Conservation (phyloP, 53 echinoderm and acorn worm genomes). For the Echinometra lucunter region DNA sequence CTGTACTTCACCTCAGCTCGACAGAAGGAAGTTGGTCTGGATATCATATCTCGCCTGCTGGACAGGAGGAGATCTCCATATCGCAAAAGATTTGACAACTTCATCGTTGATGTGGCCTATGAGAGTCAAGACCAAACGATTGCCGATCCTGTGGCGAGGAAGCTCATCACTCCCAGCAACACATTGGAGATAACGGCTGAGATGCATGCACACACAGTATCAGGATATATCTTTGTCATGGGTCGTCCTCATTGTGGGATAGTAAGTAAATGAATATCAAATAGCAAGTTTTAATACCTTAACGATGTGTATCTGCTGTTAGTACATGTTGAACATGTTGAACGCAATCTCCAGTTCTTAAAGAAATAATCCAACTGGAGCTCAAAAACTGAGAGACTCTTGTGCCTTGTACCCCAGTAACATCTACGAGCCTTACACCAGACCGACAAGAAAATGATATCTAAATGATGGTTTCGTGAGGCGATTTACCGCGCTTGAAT, state of each 20-base stretch:
- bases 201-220: background rate
- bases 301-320: too few species aligned
- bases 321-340: too few species aligned
- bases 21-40: background rate
- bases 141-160: background rate
- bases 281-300: too few species aligned
- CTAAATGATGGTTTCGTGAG: too few species aligned
- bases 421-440: too few species aligned
- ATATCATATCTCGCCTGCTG: background rate
- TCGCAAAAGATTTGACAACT: background rate
- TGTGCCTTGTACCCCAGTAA: too few species aligned
- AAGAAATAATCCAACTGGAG: too few species aligned
- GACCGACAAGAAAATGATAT: too few species aligned
- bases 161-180: background rate
- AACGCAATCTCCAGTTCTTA: too few species aligned
- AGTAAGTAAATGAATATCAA: background rate
- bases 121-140: background rate
- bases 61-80: background rate
- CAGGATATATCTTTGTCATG: background rate
- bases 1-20: background rate
- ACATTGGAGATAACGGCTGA: background rate
- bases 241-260: background rate
- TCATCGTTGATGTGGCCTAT: background rate
- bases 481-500: too few species aligned
- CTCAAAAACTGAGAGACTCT: too few species aligned